phyloP scores from a whole-genome alignment of 2,797 vertebrate species.

The Jordanella pulchra region DNA sequence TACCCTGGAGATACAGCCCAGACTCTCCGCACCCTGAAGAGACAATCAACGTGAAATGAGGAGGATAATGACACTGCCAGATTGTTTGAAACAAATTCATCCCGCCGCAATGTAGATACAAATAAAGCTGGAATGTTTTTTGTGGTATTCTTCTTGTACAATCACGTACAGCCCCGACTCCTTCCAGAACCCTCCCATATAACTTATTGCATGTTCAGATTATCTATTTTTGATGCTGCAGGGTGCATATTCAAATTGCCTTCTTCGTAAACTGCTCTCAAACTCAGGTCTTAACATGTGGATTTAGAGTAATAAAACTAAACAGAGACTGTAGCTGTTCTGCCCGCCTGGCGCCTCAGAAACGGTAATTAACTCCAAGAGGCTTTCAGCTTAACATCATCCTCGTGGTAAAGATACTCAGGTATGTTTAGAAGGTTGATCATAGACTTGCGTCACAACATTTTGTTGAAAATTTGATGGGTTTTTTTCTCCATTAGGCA shows the following conservation, averaged over 20 bases:
- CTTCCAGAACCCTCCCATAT: not conserved
- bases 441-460: not conserved
- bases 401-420: conserved; percentile 7
- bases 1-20: not conserved
- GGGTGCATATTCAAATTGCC: not conserved
- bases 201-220: not conserved
- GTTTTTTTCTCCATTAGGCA: too few relatives aligned
- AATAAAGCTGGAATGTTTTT: conserved; percentile 30
- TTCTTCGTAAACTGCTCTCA: not conserved
- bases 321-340: conserved; percentile 4
- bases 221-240: not conserved
- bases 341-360: conserved; percentile 12
- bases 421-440: not conserved
- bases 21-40: not conserved
- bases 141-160: conserved; percentile 39
- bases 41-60: not conserved
- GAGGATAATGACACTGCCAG: not conserved
- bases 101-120: conserved; percentile 34
- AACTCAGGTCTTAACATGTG: not conserved
- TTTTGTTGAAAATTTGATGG: too few relatives aligned
- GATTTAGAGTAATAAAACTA: conserved; percentile 1
- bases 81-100: conserved; percentile 1
- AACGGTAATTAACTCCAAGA: conserved; percentile 7
- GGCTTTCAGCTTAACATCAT: conserved; percentile 6
- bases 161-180: conserved; percentile 25